Base-by-base conservation (phyloP, 2,888 invertebrate species). In the Dasysyrphus albostriatus region DNA sequence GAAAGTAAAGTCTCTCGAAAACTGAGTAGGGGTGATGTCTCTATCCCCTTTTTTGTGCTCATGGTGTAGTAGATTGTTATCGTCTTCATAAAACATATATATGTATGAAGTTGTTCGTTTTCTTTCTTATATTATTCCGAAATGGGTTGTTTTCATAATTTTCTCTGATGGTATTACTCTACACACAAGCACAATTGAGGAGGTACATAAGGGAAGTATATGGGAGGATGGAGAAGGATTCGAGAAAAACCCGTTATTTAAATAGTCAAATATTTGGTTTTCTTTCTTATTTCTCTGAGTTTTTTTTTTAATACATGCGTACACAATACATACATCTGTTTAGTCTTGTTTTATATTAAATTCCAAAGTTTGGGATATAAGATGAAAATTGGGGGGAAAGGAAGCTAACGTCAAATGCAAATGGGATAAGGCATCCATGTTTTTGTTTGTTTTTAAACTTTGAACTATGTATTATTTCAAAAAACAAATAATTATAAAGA, bases 131-230 rank as follows among this genome's bases (percentile, higher is more conserved):
- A 51, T 54, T 69, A 80, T 83, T 69, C 80, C 79, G 24, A 80
- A 80, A 83, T 83, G 80, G 83, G 79, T 74, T 80, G 83, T 47
- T 79, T 79, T 79, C 83, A 83, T 79, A 83, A 69, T 79, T 79
- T 74, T 34, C 78, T 67, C 9, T 73, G n/a, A 39, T 59, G 39
- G 14, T 37, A 72, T 77, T 77, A 65, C 58, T 24, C 6, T 34
- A 49, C 59, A 58, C 58, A 59, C 59, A 39, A 59, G 24, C 6
- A 59, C 37, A 59, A 24, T 59, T 8, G 19, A 7, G 19, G 37
- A 59, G 59, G 39, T 59, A 59, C 24, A 59, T 59, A 59, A 59
- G 37, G 19, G 24, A 59, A 59, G 12, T 39, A 39, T 24, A 37
- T 73, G 47, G 9, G 24, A 42, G 56, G 16, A 39, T 12, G 63